Conservation (phyloP, 2,888 invertebrate genomes). For the Theodoxus fluviatilis region DNA sequence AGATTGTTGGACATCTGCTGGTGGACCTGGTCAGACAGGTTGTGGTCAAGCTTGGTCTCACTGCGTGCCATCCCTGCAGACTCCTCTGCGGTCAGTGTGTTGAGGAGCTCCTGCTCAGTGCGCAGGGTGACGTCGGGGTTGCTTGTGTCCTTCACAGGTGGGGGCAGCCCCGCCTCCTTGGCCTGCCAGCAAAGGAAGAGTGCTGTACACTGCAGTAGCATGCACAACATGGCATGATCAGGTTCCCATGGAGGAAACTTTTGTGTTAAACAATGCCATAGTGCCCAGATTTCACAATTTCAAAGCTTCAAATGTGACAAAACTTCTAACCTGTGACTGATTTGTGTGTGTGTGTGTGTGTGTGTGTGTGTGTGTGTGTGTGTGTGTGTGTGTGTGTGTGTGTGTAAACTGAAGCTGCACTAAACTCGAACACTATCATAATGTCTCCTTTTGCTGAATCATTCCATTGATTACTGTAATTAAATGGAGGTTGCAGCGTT, state of each 20-base stretch:
- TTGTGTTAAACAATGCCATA: background rate
- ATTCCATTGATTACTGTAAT: no score
- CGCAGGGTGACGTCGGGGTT: constrained; percentile 41
- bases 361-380: no score
- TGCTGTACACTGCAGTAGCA: no score
- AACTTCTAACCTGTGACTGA: no score
- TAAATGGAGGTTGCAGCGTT: no score
- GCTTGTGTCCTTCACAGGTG: constrained; percentile 42
- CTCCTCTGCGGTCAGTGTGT: constrained; percentile 50
- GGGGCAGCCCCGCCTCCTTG: constrained; percentile 51
- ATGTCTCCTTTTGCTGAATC: no score
- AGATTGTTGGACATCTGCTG: constrained; percentile 47
- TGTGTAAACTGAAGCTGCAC: no score
- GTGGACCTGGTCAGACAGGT: constrained; percentile 43
- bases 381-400: no score
- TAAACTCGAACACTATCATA: no score
- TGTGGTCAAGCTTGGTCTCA: constrained; percentile 43
- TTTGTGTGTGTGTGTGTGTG: no score
- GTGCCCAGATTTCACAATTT: background rate
- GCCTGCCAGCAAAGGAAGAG: constrained; percentile 44
- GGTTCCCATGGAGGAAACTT: background rate
- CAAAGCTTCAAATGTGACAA: no score
- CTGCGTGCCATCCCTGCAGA: constrained; percentile 45
- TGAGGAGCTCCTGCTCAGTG: constrained; percentile 47
- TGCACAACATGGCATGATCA: no score